phyloP scores from a whole-genome alignment of 2,888 invertebrate genomes.

The Meta bourneti region DNA sequence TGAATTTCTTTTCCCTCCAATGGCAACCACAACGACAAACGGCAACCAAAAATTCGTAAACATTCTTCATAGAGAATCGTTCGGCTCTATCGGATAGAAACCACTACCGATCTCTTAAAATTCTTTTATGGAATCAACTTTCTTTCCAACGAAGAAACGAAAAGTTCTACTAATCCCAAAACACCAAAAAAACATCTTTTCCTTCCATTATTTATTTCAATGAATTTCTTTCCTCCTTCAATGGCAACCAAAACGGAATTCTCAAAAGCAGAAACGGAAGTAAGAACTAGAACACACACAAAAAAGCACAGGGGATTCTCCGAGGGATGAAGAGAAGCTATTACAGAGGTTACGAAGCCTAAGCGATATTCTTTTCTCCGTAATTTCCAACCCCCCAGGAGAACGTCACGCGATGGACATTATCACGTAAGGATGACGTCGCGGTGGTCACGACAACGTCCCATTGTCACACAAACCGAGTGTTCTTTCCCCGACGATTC shows the following conservation, averaged over 20 bases:
- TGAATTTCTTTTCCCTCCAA: too few relatives aligned
- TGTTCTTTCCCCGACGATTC: conserved; percentile 16
- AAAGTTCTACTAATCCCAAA: too few relatives aligned
- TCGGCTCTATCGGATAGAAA: too few relatives aligned
- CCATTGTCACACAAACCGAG: conserved; percentile 68
- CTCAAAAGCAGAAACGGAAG: background rate
- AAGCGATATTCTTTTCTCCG: conserved; percentile 59
- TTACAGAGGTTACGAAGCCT: conserved; percentile 63
- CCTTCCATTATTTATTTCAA: conserved; percentile 18
- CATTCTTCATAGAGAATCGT: too few relatives aligned
- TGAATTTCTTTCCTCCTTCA: conserved; percentile 10
- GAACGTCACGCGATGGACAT: conserved; percentile 54
- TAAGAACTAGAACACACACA: background rate
- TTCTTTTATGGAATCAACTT: too few relatives aligned
- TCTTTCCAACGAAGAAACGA: too few relatives aligned
- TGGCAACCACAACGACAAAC: too few relatives aligned
- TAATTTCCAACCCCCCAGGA: background rate
- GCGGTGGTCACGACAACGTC: conserved; percentile 65
- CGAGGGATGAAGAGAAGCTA: conserved; percentile 30
- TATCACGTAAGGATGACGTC: conserved; percentile 71
- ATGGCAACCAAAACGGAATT: conserved; percentile 36
- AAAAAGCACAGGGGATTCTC: conserved; percentile 11
- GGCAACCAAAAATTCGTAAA: too few relatives aligned
- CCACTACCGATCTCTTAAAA: too few relatives aligned
- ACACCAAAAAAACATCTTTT: too few relatives aligned